phyloP scores from a whole-genome alignment of 2,797 vertebrate species.

The Enteromius thamalakanensis region DNA sequence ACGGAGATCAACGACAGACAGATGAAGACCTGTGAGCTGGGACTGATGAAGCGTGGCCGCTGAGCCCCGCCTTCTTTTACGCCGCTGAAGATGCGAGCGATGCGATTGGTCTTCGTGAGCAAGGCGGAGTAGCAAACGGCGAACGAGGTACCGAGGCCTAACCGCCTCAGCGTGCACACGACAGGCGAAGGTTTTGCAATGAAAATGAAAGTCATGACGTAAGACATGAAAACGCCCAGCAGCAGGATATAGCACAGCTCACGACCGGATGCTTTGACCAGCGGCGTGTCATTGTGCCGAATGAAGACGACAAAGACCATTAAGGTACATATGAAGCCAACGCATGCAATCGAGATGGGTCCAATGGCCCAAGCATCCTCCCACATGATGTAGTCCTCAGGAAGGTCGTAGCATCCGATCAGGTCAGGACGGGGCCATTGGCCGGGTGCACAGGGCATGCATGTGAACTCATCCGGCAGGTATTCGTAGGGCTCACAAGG shows the following conservation, averaged over 20 bases:
- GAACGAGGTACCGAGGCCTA: conserved; percentile 94
- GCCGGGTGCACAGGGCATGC: conserved; percentile 89
- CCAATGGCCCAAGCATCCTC: conserved; percentile 98
- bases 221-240: conserved; percentile 93
- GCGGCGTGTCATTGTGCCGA: conserved; percentile 92
- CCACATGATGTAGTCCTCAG: conserved; percentile 98
- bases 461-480: conserved; percentile 94
- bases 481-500: conserved; percentile 95
- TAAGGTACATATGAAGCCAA: conserved; percentile 92
- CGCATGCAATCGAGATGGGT: conserved; percentile 93
- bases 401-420: conserved; percentile 90
- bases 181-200: conserved; percentile 95
- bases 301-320: conserved; percentile 91
- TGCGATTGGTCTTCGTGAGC: conserved; percentile 98
- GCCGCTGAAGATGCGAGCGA: conserved; percentile 93
- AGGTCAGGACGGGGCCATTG: conserved; percentile 93
- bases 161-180: conserved; percentile 90
- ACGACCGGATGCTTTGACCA: conserved; percentile 96
- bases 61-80: conserved; percentile 90
- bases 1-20: conserved; percentile 95
- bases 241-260: conserved; percentile 97
- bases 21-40: conserved; percentile 95
- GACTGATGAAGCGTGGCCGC: conserved; percentile 96
- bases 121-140: conserved; percentile 97
- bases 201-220: conserved; percentile 98